Percentiles rank a stretch among this genome's conserved stretches.
Conservation (phyloP, 2,797 vertebrate genomes). For the Erethizon dorsatum region DNA sequence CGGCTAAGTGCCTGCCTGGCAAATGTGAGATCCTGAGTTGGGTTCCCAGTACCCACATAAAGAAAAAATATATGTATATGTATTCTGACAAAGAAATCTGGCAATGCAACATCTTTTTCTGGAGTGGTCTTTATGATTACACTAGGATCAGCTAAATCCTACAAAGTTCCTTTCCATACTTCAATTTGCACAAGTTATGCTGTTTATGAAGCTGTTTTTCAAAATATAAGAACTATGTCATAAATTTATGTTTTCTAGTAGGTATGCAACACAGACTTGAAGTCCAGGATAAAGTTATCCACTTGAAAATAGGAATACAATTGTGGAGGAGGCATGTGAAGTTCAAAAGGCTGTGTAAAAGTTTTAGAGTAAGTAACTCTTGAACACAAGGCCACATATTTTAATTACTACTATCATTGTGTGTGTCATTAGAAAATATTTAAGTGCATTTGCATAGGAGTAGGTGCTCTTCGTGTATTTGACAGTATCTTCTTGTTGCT, state of each 20-base stretch:
- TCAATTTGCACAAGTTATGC: not conserved
- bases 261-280: not conserved
- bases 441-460: not conserved
- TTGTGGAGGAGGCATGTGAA: not conserved
- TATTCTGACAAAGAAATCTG: not conserved
- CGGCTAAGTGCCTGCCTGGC: too few species aligned
- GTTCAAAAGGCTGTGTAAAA: not conserved
- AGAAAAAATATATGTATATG: too few species aligned
- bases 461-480: not conserved
- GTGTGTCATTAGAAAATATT: not conserved
- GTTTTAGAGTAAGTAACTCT: not conserved
- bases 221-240: not conserved
- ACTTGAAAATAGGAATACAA: slow-evolving; percentile 28
- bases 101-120: not conserved
- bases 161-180: not conserved
- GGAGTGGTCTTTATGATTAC: not conserved
- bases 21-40: too few species aligned
- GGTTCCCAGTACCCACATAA: too few species aligned
- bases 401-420: slow-evolving; percentile 35
- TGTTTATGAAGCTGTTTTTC: slow-evolving; percentile 46
- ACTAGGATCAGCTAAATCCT: not conserved
- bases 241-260: slow-evolving; percentile 11
- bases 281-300: not conserved
- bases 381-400: not conserved
- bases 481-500: not conserved